Evolutionary conservation across 2,797 vertebrate species (phyloP), one percentile per base, ranked within the genome.

Genomic region (Amblyopsis hoosieri): DNA sequence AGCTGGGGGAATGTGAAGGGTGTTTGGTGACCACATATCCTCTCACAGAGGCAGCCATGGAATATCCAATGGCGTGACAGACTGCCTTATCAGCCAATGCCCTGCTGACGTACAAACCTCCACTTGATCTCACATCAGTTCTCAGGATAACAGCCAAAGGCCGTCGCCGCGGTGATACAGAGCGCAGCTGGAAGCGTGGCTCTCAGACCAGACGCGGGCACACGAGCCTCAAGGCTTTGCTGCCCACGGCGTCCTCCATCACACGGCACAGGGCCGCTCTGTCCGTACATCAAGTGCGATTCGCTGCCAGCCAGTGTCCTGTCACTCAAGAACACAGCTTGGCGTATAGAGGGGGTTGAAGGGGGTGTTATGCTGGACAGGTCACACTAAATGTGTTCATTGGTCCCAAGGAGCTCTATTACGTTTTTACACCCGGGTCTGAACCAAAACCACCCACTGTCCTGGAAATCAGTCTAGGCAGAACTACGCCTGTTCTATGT

Each of bases 351-450:
- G 63, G 23, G 69, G 73, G 73, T 73, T 70, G 72, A 6, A 6
- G 33, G 33, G 33, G 33, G 33, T 57, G 45, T 79, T 77, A 76
- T 79, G 76, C 83, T 69, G 68, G 75, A 81, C 85, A 84, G 78
- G 84, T 82, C 73, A 74, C 81, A 81, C 78, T 82, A 74, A 78
- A 82, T 85, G 69, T 70, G 68, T 82, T 72, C 83, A 81, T 54
- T 15, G 15, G 57, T 62, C 78, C 69, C 70, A 14, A 55, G 76
- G 83, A 81, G 75, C 79, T 67, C 57, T 64, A 76, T 80, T 84
- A 78, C 80, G 37, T 67, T 63, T 67, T 57, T 50, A 68, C 17
- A 1, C 64, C 72, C 70, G 70, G 37, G 73, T 71, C 79, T 77
- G 47, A 73, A 60, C 64, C 52, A 10, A 42, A 33, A 53, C 17